These are phyloP conservation scores for Ceyx margarethae DNA, from an alignment of 2,113 vertebrate species.

Conservation along the genomic window DNA sequence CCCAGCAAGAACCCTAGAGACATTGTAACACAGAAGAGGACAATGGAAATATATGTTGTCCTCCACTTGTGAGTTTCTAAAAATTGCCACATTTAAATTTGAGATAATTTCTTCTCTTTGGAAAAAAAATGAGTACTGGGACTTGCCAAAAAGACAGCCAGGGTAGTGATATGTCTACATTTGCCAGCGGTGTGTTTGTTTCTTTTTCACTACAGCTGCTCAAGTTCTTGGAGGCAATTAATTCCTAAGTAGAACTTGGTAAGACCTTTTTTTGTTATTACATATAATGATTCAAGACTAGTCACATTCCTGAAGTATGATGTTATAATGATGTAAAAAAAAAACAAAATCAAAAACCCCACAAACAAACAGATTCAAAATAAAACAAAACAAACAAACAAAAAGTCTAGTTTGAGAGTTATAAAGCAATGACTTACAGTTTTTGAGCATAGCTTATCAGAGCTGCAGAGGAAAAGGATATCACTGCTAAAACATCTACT, in stretches of 20 bases:
- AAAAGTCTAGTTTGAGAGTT: neutral
- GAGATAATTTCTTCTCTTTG: neutral
- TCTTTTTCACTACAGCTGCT: neutral
- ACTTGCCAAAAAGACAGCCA: neutral
- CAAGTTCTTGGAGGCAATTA: neutral
- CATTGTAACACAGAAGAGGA: accelerated
- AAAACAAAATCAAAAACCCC: too few relatives aligned
- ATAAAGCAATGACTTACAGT: neutral
- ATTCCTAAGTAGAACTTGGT: neutral
- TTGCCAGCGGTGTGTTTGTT: neutral
- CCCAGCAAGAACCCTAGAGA: neutral
- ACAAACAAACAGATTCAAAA: too few relatives aligned
- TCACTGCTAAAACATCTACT: neutral
- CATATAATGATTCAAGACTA: neutral
- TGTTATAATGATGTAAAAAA: neutral
- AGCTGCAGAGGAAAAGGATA: neutral
- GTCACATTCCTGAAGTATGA: neutral
- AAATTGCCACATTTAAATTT: neutral
- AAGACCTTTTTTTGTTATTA: neutral
- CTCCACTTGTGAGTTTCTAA: neutral
- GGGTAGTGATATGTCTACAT: neutral
- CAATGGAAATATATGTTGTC: neutral
- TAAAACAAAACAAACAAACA: too few relatives aligned
- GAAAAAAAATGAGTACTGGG: neutral
- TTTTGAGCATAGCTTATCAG: neutral